These are phyloP conservation scores for Chrysocyon brachyurus DNA, from an alignment of 2,797 vertebrate species.

Conservation along the genomic window DNA sequence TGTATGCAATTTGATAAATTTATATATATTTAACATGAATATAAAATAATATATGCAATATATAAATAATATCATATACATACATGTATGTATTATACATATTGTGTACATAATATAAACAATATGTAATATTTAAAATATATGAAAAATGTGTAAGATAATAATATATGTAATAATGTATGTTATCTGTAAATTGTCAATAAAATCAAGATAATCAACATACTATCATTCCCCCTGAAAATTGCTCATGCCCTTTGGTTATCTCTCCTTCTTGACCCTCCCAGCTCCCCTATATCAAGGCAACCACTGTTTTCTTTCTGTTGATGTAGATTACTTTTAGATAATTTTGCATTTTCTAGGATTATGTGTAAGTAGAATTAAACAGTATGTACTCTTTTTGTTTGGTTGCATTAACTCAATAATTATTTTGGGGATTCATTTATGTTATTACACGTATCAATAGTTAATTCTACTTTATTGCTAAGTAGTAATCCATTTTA, in stretches of 20 bases:
- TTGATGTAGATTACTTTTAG: not conserved
- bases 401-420: not conserved
- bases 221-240: not conserved
- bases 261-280: not conserved
- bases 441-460: not conserved
- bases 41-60: not conserved
- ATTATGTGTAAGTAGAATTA: not conserved
- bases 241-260: not conserved
- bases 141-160: not conserved
- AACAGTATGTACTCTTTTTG: not conserved
- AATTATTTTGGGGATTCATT: conserved; percentile 7
- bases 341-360: not conserved
- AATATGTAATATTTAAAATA: not conserved
- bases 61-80: not conserved
- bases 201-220: not conserved
- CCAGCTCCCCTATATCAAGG: not conserved
- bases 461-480: not conserved
- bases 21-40: not conserved
- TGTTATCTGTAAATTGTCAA: not conserved
- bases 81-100: not conserved
- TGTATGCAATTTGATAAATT: not conserved
- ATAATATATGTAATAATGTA: not conserved
- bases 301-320: not conserved
- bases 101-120: not conserved
- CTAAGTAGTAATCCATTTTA: not conserved